Evolutionary conservation across 1,140 invertebrate species (phyloP).

Genomic region (Drosophila orosa): DNA sequence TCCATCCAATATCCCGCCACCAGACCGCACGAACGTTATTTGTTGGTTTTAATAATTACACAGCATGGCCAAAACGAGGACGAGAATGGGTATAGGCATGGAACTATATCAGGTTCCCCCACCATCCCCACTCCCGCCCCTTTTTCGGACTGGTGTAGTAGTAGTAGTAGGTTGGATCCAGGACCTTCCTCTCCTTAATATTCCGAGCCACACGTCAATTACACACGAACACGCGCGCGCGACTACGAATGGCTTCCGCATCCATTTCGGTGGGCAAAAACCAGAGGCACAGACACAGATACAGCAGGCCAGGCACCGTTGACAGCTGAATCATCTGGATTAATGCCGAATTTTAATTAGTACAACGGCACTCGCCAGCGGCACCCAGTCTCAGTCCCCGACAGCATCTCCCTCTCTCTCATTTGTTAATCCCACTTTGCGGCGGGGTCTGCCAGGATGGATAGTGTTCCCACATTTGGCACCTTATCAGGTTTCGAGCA

Average conservation of each 20-base stretch:
- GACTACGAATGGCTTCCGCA: conserved; percentile 54
- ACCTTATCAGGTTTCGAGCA: conserved; percentile 72
- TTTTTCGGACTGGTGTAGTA: not conserved
- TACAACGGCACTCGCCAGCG: conserved; percentile 53
- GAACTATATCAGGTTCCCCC: conserved; percentile 3
- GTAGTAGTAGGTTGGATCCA: conserved; percentile 25
- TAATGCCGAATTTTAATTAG: conserved; percentile 84
- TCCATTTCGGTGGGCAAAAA: conserved; percentile 36
- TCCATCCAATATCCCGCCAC: conserved; percentile 24
- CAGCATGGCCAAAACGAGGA: conserved; percentile 43
- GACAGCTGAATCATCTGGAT: conserved; percentile 83
- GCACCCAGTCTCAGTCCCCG: not conserved
- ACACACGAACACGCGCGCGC: conserved; percentile 63
- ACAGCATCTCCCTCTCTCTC: not conserved
- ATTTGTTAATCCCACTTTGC: conserved; percentile 65
- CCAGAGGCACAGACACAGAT: conserved; percentile 10
- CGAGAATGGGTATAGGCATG: conserved; percentile 25
- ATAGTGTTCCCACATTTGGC: conserved; percentile 75
- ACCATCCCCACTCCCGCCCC: conserved; percentile 6
- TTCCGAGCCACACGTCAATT: conserved; percentile 78
- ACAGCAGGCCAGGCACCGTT: conserved; percentile 44
- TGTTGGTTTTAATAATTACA: conserved; percentile 84
- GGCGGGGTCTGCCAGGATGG: conserved; percentile 31
- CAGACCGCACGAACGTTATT: conserved; percentile 75
- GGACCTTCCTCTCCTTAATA: conserved; percentile 70